A percentile compares a stretch with the other conserved stretches of the same genome.
Evolutionary conservation across 2,888 invertebrate species (phyloP).

Genomic region (Metalampra italica): DNA sequence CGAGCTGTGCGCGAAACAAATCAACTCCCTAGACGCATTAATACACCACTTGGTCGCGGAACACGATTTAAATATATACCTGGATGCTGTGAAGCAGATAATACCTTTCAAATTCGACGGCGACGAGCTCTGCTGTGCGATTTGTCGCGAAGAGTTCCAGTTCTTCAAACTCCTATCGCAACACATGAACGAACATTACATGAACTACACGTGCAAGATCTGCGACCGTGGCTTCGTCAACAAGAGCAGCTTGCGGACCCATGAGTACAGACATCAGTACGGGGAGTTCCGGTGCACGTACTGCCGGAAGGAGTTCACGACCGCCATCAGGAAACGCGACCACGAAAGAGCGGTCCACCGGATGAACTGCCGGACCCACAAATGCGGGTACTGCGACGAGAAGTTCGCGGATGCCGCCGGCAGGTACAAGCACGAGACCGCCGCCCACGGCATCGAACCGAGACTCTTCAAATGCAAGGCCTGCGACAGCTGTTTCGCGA

Average conservation of each 20-base stretch:
- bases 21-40: conserved; percentile 25
- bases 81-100: conserved; percentile 33
- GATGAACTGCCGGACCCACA: conserved; percentile 1
- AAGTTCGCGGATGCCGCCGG: conserved; percentile 11
- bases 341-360: conserved; percentile 24
- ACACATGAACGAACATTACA: conserved; percentile 25
- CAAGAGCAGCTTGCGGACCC: conserved; percentile 31
- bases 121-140: conserved; percentile 5
- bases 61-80: conserved; percentile 30
- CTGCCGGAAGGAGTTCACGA: conserved; percentile 30
- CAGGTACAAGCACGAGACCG: background rate
- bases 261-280: conserved; percentile 4
- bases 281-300: conserved; percentile 23
- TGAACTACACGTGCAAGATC: conserved; percentile 27
- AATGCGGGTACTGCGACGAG: conserved; percentile 34
- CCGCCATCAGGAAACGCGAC: conserved; percentile 23
- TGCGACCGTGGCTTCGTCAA: conserved; percentile 46
- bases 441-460: too few species aligned
- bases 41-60: conserved; percentile 26
- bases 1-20: conserved; percentile 28
- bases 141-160: conserved; percentile 2
- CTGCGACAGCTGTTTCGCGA: conserved; percentile 31
- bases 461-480: conserved; percentile 33
- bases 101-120: conserved; percentile 40
- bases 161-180: background rate